Evolutionary conservation across 1,140 invertebrate species (phyloP), one percentile per base, ranked within the genome.

Genomic region (Trachymyrmex septentrionalis): DNA sequence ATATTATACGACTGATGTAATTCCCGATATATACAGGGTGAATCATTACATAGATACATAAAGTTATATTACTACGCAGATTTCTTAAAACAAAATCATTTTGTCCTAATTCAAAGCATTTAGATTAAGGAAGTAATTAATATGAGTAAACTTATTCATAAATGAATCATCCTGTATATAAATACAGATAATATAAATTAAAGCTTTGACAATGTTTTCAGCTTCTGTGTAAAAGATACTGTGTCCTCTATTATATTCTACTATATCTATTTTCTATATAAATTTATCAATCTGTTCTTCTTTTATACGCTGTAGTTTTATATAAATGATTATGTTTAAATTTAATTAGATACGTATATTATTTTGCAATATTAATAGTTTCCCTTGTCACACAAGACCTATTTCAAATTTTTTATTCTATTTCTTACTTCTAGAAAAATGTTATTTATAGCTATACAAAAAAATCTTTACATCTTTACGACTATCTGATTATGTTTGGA

Each of bases 1-100:
- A 80, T 30, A 21, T n/a, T 34, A 80, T 21, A 67, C 30, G 30
- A 55, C n/a, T 80, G 63, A 80, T 34, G 24, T 55, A 38, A 67
- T 80, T 69, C 34, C 30, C 9, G 5, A 67, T 80, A 81, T 81
- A 81, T 77, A 77, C 75, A 27, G 24, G 75, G 59, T 77, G 75
- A 77, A 64, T 77, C 75, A 77, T 77, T 77, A 48, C 5, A 27
- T 63, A 78, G 38, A n/a, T n/a, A n/a, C n/a, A n/a, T n/a, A n/a
- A n/a, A n/a, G n/a, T n/a, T n/a, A n/a, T n/a, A n/a, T n/a, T n/a
- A n/a, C n/a, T n/a, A n/a, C n/a, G 30, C 38, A 64, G 7, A 38
- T 66, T 30, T 48, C 7, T 50, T 30, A 16, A 78, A 48, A 50
- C 16, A 14, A 48, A 61, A 61, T 5, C 12, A 9, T 38, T 61